Evolutionary conservation across 2,888 invertebrate species (phyloP).

Genomic region (Strigamia maritima): DNA sequence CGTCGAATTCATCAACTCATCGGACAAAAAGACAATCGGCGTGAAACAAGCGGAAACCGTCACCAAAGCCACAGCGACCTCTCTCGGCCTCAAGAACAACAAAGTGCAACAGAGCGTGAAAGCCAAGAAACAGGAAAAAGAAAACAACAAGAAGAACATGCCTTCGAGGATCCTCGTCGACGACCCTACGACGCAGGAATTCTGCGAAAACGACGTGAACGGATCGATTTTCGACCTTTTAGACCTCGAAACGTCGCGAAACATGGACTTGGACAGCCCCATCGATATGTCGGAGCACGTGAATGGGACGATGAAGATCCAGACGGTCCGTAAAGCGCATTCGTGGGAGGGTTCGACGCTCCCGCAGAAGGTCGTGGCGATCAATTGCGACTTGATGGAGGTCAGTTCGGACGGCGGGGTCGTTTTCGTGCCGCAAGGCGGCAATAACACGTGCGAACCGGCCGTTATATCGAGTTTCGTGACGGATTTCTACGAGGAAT

Average conservation of each 20-base stretch:
- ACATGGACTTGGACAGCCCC: not conserved
- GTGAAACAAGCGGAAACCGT: not conserved
- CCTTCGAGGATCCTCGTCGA: not conserved
- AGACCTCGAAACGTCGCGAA: not conserved
- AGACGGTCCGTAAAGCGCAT: conserved; percentile 13
- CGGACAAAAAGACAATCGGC: conserved; percentile 31
- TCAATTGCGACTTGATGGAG: not conserved
- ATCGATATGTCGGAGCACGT: not conserved
- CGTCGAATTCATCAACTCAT: conserved; percentile 37
- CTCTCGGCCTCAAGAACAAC: conserved; percentile 8
- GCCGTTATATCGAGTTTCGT: conserved; percentile 22
- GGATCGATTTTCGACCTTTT: not conserved
- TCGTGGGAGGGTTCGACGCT: conserved; percentile 23
- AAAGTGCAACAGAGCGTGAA: not conserved
- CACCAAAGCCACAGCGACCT: not conserved
- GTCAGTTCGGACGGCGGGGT: not conserved
- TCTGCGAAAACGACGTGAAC: not conserved
- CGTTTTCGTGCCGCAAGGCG: not conserved
- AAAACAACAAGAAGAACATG: conserved; percentile 37
- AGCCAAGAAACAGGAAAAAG: conserved; percentile 37
- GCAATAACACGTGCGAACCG: not conserved
- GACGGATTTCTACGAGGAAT: conserved; percentile 39
- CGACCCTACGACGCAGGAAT: not conserved
- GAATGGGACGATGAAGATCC: not conserved
- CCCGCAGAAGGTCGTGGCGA: not conserved